These are phyloP conservation scores for Epicauta chinensis DNA, from an alignment of 1,140 invertebrate species.

Conservation along the genomic window DNA sequence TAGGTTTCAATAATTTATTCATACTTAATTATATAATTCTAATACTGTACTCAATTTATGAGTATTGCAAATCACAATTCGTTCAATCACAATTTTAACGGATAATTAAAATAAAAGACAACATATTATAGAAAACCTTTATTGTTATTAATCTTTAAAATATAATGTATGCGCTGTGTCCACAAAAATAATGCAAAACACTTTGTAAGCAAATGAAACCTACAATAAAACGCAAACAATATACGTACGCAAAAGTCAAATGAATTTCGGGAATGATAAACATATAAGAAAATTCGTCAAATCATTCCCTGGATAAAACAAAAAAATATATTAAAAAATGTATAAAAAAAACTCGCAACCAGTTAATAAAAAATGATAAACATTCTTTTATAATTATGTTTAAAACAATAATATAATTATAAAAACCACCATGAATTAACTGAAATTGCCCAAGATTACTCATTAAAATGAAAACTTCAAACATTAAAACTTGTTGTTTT, in stretches of 20 bases:
- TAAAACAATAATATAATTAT: no score
- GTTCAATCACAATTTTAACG: neutral
- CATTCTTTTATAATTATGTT: no score
- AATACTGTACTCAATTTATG: slow-evolving; percentile 3
- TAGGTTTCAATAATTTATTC: slow-evolving; percentile 13
- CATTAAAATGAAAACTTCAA: slow-evolving; percentile 1
- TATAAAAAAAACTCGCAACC: no score
- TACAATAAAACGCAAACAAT: slow-evolving; percentile 5
- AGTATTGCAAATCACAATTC: no score
- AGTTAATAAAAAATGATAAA: no score
- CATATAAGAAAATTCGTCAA: slow-evolving; percentile 5
- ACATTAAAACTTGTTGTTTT: neutral
- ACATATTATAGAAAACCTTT: slow-evolving; percentile 7
- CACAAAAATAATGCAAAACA: slow-evolving; percentile 5
- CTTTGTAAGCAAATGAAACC: slow-evolving; percentile 4
- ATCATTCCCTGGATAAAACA: no score
- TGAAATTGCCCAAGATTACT: neutral
- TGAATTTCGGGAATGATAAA: neutral
- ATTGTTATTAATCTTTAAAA: neutral
- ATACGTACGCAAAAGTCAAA: neutral
- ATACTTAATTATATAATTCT: slow-evolving; percentile 11
- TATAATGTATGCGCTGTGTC: slow-evolving; percentile 6
- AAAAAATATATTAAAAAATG: no score
- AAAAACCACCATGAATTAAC: slow-evolving; percentile 9
- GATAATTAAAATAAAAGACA: neutral